phyloP scores from a whole-genome alignment of 2,888 invertebrate species.

The Graphium colonna region DNA sequence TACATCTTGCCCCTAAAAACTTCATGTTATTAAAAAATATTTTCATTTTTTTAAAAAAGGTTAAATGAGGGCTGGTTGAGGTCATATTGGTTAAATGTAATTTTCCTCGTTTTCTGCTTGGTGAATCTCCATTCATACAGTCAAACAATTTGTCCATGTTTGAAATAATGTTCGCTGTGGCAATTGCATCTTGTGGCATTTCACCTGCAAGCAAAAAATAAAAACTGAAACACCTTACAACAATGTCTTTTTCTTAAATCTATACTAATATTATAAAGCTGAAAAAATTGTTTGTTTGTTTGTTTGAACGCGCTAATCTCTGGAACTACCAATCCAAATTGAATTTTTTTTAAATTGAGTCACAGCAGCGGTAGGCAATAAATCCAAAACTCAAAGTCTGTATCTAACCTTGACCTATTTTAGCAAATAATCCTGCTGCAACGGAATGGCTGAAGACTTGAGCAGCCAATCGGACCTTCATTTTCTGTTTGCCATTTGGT shows the following conservation, averaged over 20 bases:
- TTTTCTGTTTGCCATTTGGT: slow-evolving; percentile 26
- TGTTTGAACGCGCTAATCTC: too few species aligned
- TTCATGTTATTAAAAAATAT: slow-evolving; percentile 19
- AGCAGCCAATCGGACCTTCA: slow-evolving; percentile 26
- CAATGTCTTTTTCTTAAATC: too few species aligned
- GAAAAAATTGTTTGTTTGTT: too few species aligned
- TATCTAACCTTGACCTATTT: slow-evolving; percentile 21
- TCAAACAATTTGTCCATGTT: slow-evolving; percentile 17
- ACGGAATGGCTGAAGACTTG: slow-evolving; percentile 28
- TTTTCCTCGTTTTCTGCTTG: slow-evolving; percentile 17
- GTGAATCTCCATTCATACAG: slow-evolving; percentile 15
- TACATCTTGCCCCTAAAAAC: slow-evolving; percentile 14
- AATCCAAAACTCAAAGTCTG: too few species aligned
- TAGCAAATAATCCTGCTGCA: slow-evolving; percentile 27
- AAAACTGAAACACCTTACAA: background rate
- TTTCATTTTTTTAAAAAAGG: slow-evolving; percentile 14
- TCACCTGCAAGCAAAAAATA: slow-evolving; percentile 18
- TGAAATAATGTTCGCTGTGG: slow-evolving; percentile 7
- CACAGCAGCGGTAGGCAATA: too few species aligned
- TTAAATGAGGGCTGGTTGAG: slow-evolving; percentile 19
- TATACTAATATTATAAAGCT: too few species aligned
- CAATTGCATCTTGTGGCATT: slow-evolving; percentile 17
- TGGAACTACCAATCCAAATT: too few species aligned
- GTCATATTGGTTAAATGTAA: slow-evolving; percentile 16
- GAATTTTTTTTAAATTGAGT: too few species aligned